Evolutionary conservation across 2,797 vertebrate species (phyloP), one percentile per base, ranked within the genome.

Genomic region (Oreochromis grahami): DNA sequence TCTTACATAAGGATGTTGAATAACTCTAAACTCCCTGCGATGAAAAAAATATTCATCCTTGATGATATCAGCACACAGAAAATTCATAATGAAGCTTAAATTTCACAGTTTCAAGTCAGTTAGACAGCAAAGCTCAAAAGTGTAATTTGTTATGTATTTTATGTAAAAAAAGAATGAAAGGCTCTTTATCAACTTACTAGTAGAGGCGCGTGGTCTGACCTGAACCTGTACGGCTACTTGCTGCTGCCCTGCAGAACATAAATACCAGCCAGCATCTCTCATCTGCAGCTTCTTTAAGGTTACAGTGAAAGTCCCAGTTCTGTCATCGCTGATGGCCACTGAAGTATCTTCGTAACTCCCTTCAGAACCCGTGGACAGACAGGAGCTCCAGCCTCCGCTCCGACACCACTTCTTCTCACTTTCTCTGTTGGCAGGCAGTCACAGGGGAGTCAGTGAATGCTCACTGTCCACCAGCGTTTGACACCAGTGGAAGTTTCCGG

Each of bases 341-440:
- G 93, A 92, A 74, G 77, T 13, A 53, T 93, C 92, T 74, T 90
- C 83, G 83, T 93, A 94, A 43, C 50, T 91, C 56, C 94, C 94
- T 0, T 91, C 92, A 77, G 93, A 79, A 36, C 80, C 92, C 0
- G 94, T 93, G 79, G 24, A 50, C 82, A 83, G 34, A 77, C 96
- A 97, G 84, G 94, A 93, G 87, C 85, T 89, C 91, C 26, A 78
- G 88, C 95, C 83, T 26, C 96, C 96, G 8, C 93, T 96, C 32
- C 94, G 91, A 84, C 96, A 97, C 96, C 96, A 97, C 50, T 80
- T 95, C 93, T 97, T 97, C 65, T 91, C 88, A 77, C 84, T 94
- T 12, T 86, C 84, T 87, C 96, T 97, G 92, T 91, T 80, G 87
- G 79, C 82, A 92, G 63, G 55, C 53, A 83, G 50, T 80, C 84